These are phyloP conservation scores for Neopipo cinnamomea DNA, from an alignment of 2,113 vertebrate species.

Conservation along the genomic window DNA sequence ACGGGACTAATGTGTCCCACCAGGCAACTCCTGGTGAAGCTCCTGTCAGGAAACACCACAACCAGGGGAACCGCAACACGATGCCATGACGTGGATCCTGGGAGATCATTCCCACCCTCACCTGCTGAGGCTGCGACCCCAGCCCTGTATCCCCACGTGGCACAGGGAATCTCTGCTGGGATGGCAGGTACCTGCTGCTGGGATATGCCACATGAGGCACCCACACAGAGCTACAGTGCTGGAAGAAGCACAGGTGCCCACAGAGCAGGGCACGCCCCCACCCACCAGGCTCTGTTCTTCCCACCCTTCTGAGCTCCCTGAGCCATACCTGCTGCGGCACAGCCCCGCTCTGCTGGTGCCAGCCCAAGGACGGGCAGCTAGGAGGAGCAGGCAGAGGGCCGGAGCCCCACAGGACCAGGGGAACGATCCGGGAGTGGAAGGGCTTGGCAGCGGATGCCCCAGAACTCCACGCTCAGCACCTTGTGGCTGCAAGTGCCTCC, in stretches of 20 bases:
- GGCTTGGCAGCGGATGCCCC: rapidly evolving
- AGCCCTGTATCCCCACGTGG: rapidly evolving
- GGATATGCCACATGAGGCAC: rapidly evolving
- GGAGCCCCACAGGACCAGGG: rapidly evolving
- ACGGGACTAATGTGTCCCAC: rapidly evolving
- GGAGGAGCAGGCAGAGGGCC: rapidly evolving
- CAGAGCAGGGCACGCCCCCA: background rate
- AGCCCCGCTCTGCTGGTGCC: rapidly evolving
- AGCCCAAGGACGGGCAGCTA: background rate
- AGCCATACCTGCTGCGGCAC: rapidly evolving
- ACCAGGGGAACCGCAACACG: rapidly evolving
- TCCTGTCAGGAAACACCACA: background rate
- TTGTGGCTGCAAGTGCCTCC: rapidly evolving
- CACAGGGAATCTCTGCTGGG: rapidly evolving
- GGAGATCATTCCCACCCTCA: rapidly evolving
- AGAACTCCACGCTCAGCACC: rapidly evolving
- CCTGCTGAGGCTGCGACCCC: rapidly evolving
- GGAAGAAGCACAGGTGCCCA: rapidly evolving
- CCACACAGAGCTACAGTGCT: rapidly evolving
- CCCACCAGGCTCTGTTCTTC: background rate
- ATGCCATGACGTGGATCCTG: rapidly evolving
- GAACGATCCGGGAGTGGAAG: rapidly evolving
- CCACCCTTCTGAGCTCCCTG: rapidly evolving
- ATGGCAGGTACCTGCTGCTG: rapidly evolving
- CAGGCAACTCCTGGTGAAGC: rapidly evolving